Base-by-base conservation (phyloP, 2,797 vertebrate genomes). In the Pipistrellus nathusii region DNA sequence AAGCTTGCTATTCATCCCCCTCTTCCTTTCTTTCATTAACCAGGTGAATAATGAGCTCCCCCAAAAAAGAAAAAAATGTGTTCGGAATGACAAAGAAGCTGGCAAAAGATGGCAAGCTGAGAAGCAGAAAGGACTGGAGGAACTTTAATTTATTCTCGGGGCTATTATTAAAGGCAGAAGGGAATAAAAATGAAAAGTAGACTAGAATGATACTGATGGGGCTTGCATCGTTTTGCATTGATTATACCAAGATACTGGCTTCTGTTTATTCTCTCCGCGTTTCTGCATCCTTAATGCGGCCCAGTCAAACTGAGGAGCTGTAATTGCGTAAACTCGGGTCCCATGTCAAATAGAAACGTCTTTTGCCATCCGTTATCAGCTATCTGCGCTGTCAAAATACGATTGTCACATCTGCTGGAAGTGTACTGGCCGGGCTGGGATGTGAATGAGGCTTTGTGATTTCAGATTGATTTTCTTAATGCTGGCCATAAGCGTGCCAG, bases 391-490 rank as follows among this genome's bases (percentile, higher is more conserved):
- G 96, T 97, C 96, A 96, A 96, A 97, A 94, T 93, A 87, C 68
- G 96, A 96, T 95, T 90, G 96, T 96, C 97, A 96, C 93, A 94
- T 96, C 90, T 72, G 88, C 94, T 95, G 88, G 82, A 44, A 93
- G 95, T 46, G 76, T 46, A 86, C n/a, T 68, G 88, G 92, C 93
- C 77, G 25, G 92, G 72, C 9, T 93, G 93, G 87, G 94, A 93
- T 93, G 84, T 80, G 95, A 93, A 95, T 69, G 72, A 0, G 2
- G 76, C 78, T 92, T 77, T 81, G 91, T 91, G 95, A 87, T 90
- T 96, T 92, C 38, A 86, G 72, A 97, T 97, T 95, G 96, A 97
- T 97, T 97, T 97, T 93, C 95, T 83, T 96, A 97, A 96, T 94
- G 92, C 94, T 86, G 80, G 21, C 85, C 90, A n/a, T 93, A 91